Base-by-base conservation (phyloP, 1,140 invertebrate species). In the Anastrepha ludens region DNA sequence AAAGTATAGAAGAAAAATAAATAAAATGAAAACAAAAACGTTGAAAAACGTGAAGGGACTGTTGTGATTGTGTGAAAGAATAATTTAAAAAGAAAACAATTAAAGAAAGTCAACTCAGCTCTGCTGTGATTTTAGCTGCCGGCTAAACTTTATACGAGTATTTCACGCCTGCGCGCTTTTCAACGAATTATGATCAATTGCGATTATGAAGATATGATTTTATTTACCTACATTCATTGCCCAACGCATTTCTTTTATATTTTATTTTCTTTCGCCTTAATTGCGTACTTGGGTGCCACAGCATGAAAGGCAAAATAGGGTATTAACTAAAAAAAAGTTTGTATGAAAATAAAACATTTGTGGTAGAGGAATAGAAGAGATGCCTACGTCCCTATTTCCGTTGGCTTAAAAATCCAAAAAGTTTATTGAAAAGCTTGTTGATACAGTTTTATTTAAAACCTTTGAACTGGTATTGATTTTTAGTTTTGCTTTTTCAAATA, bases 131-230 rank as follows among this genome's bases (percentile, higher is more conserved):
- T 81, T 81, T 13, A 17, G 47, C 74, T 20, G 2, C 44, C n/a
- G 74, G 70, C 5, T 81, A 55, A 7, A 81, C 44, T 50, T 81
- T 29, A 29, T 29, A 29, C 29, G 29, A 44, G 7, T 41, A 55
- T 55, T 81, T 55, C 74, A 81, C 74, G 74, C 74, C 47, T 81
- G 50, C 74, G 74, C 74, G n/a, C 44, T 20, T 81, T 58, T 81
- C n/a, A 81, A 81, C 74, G 55, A 15, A 20, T 55, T 8, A 50
- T 50, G n/a, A n/a, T 55, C 74, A 41, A 81, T 55, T 81, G 44
- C 74, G 20, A 55, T 81, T 74, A 9, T 39, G 44, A 74, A 74
- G 67, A 17, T 44, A 13, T 1, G 39, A 7, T 41, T 67, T 67
- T 39, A 67, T 67, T 67, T 67, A 67, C 39, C 20, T 67, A 39